Conservation (phyloP, 2,888 invertebrate genomes). For the Germaria angustata region DNA sequence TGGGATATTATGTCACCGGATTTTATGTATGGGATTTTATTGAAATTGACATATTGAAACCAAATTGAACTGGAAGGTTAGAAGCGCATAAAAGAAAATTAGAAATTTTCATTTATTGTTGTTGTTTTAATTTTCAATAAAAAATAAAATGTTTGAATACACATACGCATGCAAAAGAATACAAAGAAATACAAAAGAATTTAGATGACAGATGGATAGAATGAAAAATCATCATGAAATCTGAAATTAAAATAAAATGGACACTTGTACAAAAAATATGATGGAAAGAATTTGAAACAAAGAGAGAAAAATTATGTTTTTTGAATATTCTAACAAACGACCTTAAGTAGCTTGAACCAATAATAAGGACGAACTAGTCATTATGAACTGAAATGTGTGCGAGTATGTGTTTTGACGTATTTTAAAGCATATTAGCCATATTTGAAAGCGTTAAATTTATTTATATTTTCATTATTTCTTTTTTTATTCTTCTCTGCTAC, state of each 20-base stretch:
- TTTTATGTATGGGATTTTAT: too few species aligned
- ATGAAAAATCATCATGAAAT: conserved; percentile 21
- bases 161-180: not conserved
- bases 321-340: not conserved
- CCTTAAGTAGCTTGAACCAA: conserved; percentile 8
- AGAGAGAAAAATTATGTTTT: conserved; percentile 9
- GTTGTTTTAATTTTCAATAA: not conserved
- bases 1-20: too few species aligned
- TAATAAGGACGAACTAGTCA: conserved; percentile 21
- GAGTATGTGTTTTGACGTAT: not conserved
- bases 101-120: not conserved
- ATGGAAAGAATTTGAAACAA: not conserved
- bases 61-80: too few species aligned
- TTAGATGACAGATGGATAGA: not conserved
- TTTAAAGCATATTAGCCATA: conserved; percentile 1
- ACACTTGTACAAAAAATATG: not conserved
- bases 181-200: too few species aligned
- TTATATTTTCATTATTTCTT: conserved; percentile 19
- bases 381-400: not conserved
- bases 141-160: not conserved
- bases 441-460: conserved; percentile 23
- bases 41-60: too few species aligned
- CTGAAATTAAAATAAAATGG: not conserved
- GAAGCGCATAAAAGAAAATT: not conserved
- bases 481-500: too few species aligned